A percentile compares a stretch with the other conserved stretches of the same genome.
Evolutionary conservation across 2,888 invertebrate genomes (phyloP).

Genomic region (Lasioglossum morio): DNA sequence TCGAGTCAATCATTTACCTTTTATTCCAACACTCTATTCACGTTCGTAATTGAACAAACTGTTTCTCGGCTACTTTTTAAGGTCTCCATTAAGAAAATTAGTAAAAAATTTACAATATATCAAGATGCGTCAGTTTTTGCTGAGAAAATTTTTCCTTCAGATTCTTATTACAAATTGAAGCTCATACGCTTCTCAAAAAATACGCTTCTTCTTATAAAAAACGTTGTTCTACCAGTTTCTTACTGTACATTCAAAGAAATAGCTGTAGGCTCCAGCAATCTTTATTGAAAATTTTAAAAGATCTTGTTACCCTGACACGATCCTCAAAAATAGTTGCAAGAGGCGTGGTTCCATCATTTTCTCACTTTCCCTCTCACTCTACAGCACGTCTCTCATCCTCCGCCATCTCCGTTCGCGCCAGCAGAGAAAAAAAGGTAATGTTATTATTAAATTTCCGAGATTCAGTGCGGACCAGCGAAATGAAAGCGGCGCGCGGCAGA

Average conservation of each 20-base stretch:
- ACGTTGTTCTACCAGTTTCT: too few relatives aligned
- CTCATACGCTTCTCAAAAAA: too few relatives aligned
- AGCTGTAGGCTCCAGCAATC: too few relatives aligned
- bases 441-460: slow-evolving; percentile 54
- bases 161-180: too few relatives aligned
- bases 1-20: background rate
- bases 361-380: background rate
- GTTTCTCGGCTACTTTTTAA: background rate
- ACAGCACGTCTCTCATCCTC: background rate
- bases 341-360: background rate
- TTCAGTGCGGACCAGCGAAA: slow-evolving; percentile 35
- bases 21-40: background rate
- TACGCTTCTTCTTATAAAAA: too few relatives aligned
- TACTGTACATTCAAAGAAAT: too few relatives aligned
- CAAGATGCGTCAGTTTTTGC: too few relatives aligned
- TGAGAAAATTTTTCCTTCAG: too few relatives aligned
- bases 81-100: background rate
- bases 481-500: slow-evolving; percentile 37
- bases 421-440: slow-evolving; percentile 11
- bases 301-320: background rate
- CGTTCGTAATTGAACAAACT: background rate
- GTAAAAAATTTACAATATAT: background rate
- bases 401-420: background rate
- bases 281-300: background rate
- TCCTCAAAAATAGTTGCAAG: background rate